Percentiles rank a stretch among this genome's conserved stretches.
phyloP scores from a whole-genome alignment of 2,113 vertebrate genomes.

The Setophaga petechia region DNA sequence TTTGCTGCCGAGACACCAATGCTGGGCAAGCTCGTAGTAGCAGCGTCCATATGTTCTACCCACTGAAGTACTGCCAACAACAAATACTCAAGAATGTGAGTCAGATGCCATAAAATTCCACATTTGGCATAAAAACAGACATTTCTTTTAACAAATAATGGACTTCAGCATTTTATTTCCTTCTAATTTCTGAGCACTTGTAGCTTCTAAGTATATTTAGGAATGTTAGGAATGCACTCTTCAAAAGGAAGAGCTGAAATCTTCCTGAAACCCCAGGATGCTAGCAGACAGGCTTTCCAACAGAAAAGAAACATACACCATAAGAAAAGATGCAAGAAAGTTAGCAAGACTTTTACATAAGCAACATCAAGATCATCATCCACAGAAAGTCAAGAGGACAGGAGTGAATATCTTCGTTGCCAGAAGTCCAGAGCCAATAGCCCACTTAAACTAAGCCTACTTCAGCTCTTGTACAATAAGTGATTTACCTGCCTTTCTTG shows the following conservation, averaged over 20 bases:
- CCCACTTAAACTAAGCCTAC: background rate
- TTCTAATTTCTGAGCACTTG: background rate
- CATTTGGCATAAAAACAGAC: background rate
- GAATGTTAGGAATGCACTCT: background rate
- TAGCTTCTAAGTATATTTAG: background rate
- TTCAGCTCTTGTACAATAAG: background rate
- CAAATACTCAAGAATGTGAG: constrained; percentile 15
- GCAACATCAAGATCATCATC: background rate
- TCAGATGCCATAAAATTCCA: background rate
- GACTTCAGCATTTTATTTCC: background rate
- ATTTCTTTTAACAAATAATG: constrained; percentile 15
- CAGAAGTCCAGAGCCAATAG: background rate
- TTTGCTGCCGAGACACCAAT: background rate
- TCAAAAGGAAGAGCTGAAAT: background rate
- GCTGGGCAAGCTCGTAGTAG: background rate
- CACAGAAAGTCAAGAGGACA: background rate
- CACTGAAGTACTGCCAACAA: constrained; percentile 21
- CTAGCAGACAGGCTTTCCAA: background rate
- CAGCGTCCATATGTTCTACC: constrained; percentile 33
- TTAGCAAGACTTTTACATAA: background rate
- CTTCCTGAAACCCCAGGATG: background rate
- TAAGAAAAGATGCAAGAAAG: background rate
- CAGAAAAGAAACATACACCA: background rate
- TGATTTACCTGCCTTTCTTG: background rate
- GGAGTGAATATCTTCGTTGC: background rate